Evolutionary conservation across 2,113 vertebrate species (phyloP), one percentile per base, ranked within the genome.

Genomic region (Recurvirostra avosetta): DNA sequence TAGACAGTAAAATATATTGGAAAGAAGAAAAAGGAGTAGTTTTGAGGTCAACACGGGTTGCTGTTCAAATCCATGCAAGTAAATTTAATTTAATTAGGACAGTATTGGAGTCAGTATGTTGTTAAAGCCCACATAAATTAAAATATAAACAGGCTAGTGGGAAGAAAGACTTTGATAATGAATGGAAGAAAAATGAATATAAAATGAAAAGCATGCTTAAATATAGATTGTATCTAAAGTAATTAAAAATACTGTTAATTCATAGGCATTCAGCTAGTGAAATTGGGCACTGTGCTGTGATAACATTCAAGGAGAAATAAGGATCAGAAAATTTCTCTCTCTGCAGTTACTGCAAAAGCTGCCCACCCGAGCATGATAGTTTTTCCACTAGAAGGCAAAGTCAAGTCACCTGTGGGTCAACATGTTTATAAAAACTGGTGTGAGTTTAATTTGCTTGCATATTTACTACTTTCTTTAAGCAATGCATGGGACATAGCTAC

Each of bases 1-100:
- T 15, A 61, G 63, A 49, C 41, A 36, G 30, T 63, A 65, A 78
- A 91, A 38, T 77, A 53, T n/a, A 41, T 32, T 72, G 65, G 75
- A 74, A 86, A 58, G 34, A 76, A 93, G 63, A 70, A 84, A 89
- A 68, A 91, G 34, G 53, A 95, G 30, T 30, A 18, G 22, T 96
- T 92, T 45, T 56, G 72, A 78, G 94, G 68, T 88, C 89, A 89
- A 4, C 1, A 5, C 50, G 34, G 27, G 20, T 59, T 82, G n/a
- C 90, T 82, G 52, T 72, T 96, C 75, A 92, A 86, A 66, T 86
- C 32, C 72, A 15, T 77, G 40, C 41, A 95, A 86, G 53, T 84
- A 86, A 91, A 92, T 92, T 76, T 89, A 91, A 96, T 80, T 93
- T 50, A 94, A 93, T 96, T 96, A 94, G 68, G 91, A 45, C 58